Base-by-base conservation (phyloP, 2,797 vertebrate genomes). In the Oryzias sinensis region DNA sequence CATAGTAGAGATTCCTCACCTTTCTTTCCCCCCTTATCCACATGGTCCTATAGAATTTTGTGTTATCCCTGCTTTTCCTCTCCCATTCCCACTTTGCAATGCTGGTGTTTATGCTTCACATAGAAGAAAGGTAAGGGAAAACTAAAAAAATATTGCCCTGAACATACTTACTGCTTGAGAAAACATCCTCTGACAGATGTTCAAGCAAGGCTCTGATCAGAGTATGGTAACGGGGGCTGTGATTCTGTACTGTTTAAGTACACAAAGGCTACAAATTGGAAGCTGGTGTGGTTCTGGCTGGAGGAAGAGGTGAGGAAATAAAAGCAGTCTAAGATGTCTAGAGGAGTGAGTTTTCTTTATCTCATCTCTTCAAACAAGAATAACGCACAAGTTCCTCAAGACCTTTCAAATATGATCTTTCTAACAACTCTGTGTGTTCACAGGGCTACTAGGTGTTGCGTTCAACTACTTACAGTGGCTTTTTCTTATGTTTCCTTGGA, bases 131-230 rank as follows among this genome's bases (percentile, higher is more conserved):
- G 88, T 88, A 88, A 90, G 86, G 68, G 80, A 90, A 90, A 85
- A 90, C 87, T 88, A 87, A 81, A 84, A 91, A 88, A 91, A 91
- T 92, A 92, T 92, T 91, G 88, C 90, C 78, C 76, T 81, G 83
- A 78, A 87, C 85, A 84, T 87, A 86, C 90, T 87, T 83, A 89
- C 80, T 68, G 81, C 69, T 78, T 87, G 78, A 76, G 81, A 87
- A 90, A 92, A 92, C 90, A 92, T 89, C 82, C 84, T 87, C 69
- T 46, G 77, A 89, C 92, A 91, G 88, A 92, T 92, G 90, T 91
- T 81, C 65, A 49, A 86, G 75, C 17, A 53, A 59, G 24, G 73
- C 67, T 68, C 79, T 79, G 83, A 84, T 75, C 65, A 69, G 81
- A 83, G 80, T 14, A 46, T 57, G 57, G 63, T n/a, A 20, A 62